Evolutionary conservation across 2,888 invertebrate species (phyloP), one percentile per base, ranked within the genome.

Genomic region (Eulithis testata): DNA sequence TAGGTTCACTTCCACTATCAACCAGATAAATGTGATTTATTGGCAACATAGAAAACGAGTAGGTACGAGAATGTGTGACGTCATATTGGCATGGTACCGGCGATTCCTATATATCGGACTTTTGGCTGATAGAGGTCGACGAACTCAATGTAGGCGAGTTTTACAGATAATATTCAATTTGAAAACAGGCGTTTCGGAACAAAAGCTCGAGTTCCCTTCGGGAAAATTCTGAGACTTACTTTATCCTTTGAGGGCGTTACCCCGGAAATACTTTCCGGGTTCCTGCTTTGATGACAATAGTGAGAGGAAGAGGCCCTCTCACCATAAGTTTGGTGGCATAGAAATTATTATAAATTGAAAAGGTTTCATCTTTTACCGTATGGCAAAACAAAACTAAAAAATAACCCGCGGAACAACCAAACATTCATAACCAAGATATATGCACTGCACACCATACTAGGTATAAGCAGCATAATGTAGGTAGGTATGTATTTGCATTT

Each of bases 131-230:
- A 54, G 52, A 60, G 60, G 52, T 60, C 57, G 54, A 53, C 45
- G 60, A 67, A 51, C 67, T 37, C 57, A 11, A 67, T 54, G 53
- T 67, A 53, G 63, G 69, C 71, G 67, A 68, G 64, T 66, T 71
- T 73, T 74, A 79, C 72, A 76, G 73, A 73, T 76, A 74, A 73
- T 65, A 65, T 58, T 50, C 36, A 61, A 60, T 53, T 60, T 54
- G 37, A 21, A 60, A 65, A 58, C 65, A 53, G 53, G 45, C 14
- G 43, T 21, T 51, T 11, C 36, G 2, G n/a, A 59, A 59, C 59
- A 51, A 43, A 58, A n/a, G 11, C 9, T 56, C n/a, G 49, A 40
- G 51, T 52, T 44, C 44, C n/a, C 44, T 21, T 55, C 27, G n/a
- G 11, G 54, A 6, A 54, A 11, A 11, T 52, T 52, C 8, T n/a